Base-by-base conservation (phyloP, 2,797 vertebrate genomes). In the Eidolon dupreanum region DNA sequence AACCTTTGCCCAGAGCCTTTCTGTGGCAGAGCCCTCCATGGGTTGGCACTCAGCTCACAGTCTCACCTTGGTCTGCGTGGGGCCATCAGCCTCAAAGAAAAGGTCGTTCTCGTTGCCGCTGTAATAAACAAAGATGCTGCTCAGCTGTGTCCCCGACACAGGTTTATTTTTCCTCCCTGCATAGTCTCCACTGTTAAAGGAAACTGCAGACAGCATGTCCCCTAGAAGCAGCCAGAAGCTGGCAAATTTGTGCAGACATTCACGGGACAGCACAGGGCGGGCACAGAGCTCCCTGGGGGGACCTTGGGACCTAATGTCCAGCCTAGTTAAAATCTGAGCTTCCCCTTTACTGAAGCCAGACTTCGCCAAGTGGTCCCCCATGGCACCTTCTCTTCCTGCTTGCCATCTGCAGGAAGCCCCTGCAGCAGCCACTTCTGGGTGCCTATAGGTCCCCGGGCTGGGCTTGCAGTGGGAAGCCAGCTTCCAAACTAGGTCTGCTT, bases 41-140 rank as follows among this genome's bases (percentile, higher is more conserved):
- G 11, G 5, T 24, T 70, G 74, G 49, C 83, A 12, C 41, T 71
- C 71, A 70, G 19, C 36, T 55, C 24, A 13, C 2, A 41, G 31
- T 43, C 97, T 98, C 20, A 98, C 97, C 97, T 97, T 96, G 81
- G 73, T 97, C 41, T 95, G 74, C 38, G 71, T 75, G 41, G 86
- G 79, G 1, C 17, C 61, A 1, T 97, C 94, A 9, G 2, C 51
- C 22, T 98, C 96, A 94, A 97, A 97, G 75, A 97, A 88, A 43
- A 96, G 55, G 51, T 91, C 70, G 51, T 96, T 93, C n/a, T 97
- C 90, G 0, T 91, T 68, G 87, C 61, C 57, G 22, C 97, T 97
- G 84, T 26, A 96, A 95, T 79, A 83, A 94, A 46, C 36, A 95
- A 57, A 95, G 19, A 70, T 6, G 20, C 36, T 5, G 19, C 31